phyloP scores from a whole-genome alignment of 2,797 vertebrate species.

The Crocodylus rhombifer region DNA sequence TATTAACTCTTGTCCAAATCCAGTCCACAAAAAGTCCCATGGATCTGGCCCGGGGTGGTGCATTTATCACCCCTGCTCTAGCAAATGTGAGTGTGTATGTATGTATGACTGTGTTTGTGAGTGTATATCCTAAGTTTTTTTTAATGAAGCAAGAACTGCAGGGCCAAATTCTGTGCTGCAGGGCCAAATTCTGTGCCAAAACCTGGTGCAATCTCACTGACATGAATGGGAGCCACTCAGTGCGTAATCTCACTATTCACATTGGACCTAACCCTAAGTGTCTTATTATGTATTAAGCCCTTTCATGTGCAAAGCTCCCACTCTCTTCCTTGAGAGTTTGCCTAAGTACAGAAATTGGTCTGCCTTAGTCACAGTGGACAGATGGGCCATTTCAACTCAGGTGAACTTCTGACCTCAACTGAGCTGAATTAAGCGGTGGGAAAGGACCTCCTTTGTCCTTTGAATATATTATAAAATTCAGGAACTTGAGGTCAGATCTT shows the following conservation, averaged over 20 bases:
- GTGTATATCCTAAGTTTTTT: background rate
- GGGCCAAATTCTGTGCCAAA: background rate
- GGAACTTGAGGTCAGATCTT: background rate
- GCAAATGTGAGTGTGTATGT: too few relatives aligned
- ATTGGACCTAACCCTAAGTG: background rate
- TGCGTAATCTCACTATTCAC: too few relatives aligned
- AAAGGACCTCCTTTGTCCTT: background rate
- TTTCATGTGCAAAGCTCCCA: background rate
- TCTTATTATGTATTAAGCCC: background rate
- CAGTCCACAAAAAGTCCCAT: too few relatives aligned
- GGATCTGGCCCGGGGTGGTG: too few relatives aligned
- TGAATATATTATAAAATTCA: background rate
- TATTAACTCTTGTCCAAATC: too few relatives aligned
- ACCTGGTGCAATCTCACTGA: background rate
- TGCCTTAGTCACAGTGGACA: fast-evolving
- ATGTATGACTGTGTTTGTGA: background rate
- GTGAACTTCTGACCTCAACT: background rate
- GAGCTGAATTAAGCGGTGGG: background rate
- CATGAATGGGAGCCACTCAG: background rate
- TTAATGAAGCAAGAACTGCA: background rate
- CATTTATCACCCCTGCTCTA: too few relatives aligned
- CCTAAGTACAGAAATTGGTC: background rate
- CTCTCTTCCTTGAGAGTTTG: background rate
- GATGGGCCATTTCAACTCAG: fast-evolving
- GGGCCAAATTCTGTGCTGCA: background rate